Evolutionary conservation across 2,113 vertebrate genomes (phyloP), one percentile per base, ranked within the genome.

Genomic region (Pitta sordida): DNA sequence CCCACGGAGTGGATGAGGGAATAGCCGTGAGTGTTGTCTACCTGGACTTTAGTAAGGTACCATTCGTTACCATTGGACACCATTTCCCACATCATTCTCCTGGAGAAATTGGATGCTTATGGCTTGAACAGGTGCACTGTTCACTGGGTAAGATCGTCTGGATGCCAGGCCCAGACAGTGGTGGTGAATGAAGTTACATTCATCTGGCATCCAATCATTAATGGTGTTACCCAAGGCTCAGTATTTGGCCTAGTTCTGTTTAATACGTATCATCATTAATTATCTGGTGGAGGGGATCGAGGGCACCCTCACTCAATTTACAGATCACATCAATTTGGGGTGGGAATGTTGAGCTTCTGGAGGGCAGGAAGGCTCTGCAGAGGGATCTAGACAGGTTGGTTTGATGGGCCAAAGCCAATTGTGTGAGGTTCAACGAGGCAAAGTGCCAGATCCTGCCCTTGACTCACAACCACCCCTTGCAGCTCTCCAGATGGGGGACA

Each of bases 161-260:
- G 34, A 55, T 29, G 30, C 34, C 3, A 1, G 5, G 21, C 32
- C 53, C 20, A 68, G 20, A 55, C 46, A 29, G 18, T 15, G 5
- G 18, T 67, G 53, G 18, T n/a, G 46, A 49, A 29, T 18, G 48
- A 22, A 62, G 18, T 2, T 3, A 15, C 29, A 49, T 34, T 7
- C 37, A 44, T 32, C 22, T 67, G 44, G 3, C 13, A 6, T 16
- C 29, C 0, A 0, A 13, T 46, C n/a, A 18, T 16, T 19, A 19
- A 30, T 41, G 18, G 18, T 19, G 30, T 5, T 60, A 8, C 36
- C 65, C 13, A 26, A 44, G 27, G 23, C 12, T 83, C 36, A 29
- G 15, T 41, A 36, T 2, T 41, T 34, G 26, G 10, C 3, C 6
- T 53, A 59, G 16, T n/a, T 10, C 26, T 60, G 8, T 73, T 46